These are phyloP conservation scores for Flexamia atlantica DNA, from an alignment of 2,888 invertebrate genomes.

Conservation along the genomic window DNA sequence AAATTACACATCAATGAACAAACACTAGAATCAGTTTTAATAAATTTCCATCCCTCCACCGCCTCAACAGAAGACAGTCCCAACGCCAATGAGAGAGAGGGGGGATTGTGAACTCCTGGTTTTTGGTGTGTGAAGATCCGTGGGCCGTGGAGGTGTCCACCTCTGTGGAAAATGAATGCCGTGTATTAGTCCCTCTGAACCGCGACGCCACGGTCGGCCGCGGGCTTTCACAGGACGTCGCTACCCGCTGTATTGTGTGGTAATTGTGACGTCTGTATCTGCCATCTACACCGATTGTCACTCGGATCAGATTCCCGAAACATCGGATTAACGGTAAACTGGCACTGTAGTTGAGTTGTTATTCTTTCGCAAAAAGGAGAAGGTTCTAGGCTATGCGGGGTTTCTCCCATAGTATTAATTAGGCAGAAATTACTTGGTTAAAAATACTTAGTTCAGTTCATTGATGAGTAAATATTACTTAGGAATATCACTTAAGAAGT, in stretches of 20 bases:
- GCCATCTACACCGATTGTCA: conserved; percentile 23
- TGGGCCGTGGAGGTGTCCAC: conserved; percentile 55
- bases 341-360: too few species aligned
- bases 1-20: too few species aligned
- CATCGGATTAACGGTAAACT: not conserved
- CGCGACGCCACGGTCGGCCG: conserved; percentile 54
- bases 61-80: not conserved
- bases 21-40: too few species aligned
- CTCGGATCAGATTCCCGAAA: not conserved
- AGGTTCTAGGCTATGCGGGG: too few species aligned
- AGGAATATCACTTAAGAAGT: too few species aligned
- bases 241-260: conserved; percentile 37
- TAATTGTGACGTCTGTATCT: conserved; percentile 30
- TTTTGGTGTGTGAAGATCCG: conserved; percentile 60
- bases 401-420: too few species aligned
- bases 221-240: conserved; percentile 60
- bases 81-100: not conserved
- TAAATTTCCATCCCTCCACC: too few species aligned
- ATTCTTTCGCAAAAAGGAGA: too few species aligned
- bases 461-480: too few species aligned
- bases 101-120: conserved; percentile 35
- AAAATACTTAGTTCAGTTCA: too few species aligned
- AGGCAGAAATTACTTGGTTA: too few species aligned
- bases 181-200: conserved; percentile 61
- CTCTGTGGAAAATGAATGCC: conserved; percentile 62